Evolutionary conservation across 2,888 invertebrate species (phyloP).

Genomic region (Coleophora deauratella): DNA sequence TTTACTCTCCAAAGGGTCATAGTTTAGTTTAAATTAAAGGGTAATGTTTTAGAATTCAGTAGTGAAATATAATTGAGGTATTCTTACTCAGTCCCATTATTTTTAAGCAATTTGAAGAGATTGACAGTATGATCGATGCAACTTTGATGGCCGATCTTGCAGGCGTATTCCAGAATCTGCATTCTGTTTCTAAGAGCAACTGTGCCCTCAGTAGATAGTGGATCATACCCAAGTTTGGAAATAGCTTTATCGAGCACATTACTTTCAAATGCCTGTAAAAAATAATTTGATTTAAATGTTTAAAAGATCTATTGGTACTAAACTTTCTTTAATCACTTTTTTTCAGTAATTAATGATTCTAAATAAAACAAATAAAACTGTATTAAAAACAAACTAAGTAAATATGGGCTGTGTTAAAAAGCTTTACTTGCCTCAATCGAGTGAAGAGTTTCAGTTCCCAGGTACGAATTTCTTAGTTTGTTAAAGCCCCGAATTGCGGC

Average conservation of each 20-base stretch:
- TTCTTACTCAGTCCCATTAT: constrained; percentile 47
- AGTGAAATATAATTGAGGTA: not conserved
- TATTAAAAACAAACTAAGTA: too few species aligned
- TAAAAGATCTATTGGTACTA: too few species aligned
- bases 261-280: constrained; percentile 35
- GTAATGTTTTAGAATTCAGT: too few species aligned
- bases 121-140: constrained; percentile 56
- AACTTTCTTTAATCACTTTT: too few species aligned
- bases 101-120: constrained; percentile 34
- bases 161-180: constrained; percentile 76
- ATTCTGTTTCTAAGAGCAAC: constrained; percentile 74
- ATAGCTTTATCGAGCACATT: constrained; percentile 43
- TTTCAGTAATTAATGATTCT: too few species aligned
- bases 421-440: constrained; percentile 39
- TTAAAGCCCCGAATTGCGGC: constrained; percentile 72
- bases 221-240: constrained; percentile 59
- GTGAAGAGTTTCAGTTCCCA: constrained; percentile 34
- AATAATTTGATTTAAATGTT: not conserved
- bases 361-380: too few species aligned
- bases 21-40: too few species aligned
- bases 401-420: too few species aligned
- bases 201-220: constrained; percentile 38
- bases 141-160: constrained; percentile 71
- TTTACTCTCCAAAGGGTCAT: too few species aligned
- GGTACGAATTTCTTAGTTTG: constrained; percentile 44